Evolutionary conservation across 2,797 vertebrate genomes (phyloP).

Genomic region (Molossus molossus): DNA sequence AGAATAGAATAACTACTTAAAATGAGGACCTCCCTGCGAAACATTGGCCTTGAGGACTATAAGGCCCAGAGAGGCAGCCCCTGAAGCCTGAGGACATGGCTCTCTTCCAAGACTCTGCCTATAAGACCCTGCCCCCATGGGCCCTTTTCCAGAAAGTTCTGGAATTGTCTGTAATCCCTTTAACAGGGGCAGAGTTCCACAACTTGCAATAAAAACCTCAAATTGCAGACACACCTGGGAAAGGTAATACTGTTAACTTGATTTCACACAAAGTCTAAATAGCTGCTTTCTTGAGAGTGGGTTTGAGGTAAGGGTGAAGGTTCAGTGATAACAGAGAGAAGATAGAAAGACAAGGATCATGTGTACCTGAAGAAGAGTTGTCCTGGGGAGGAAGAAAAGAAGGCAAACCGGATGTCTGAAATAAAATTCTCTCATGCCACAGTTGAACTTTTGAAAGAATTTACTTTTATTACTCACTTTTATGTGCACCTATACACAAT

Average conservation of each 20-base stretch:
- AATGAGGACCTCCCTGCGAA: conserved; percentile 1
- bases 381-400: background rate
- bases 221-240: conserved; percentile 70
- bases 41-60: background rate
- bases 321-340: conserved; percentile 32
- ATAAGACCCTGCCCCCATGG: background rate
- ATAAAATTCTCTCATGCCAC: background rate
- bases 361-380: background rate
- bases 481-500: background rate
- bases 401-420: conserved; percentile 8
- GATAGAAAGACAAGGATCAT: background rate
- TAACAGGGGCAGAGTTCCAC: conserved; percentile 56
- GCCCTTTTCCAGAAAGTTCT: conserved; percentile 62
- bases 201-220: conserved; percentile 65
- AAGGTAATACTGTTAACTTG: conserved; percentile 63
- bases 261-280: conserved; percentile 68
- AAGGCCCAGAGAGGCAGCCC: background rate
- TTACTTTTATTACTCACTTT: background rate
- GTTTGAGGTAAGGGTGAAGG: background rate
- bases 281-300: conserved; percentile 59
- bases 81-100: background rate
- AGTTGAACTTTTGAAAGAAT: background rate
- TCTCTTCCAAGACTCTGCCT: conserved; percentile 33
- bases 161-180: conserved; percentile 53
- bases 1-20: background rate